Evolutionary conservation across 2,888 invertebrate genomes (phyloP).

Genomic region (Athrips mouffetella): DNA sequence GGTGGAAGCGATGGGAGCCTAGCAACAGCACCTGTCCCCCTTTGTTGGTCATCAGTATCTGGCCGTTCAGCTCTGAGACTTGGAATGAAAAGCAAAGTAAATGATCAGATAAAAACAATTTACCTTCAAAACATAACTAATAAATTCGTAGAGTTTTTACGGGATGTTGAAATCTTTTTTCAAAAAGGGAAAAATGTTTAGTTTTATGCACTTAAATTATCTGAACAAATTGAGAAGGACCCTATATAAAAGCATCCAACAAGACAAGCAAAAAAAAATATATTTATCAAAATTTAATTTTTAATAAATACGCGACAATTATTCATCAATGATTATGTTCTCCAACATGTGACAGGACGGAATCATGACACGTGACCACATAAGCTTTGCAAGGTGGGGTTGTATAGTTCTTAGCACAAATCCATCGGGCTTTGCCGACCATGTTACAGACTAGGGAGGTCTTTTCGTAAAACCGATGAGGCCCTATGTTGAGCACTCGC

Average conservation of each 20-base stretch:
- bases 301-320: not conserved
- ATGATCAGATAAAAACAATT: not conserved
- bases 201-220: too few relatives aligned
- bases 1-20: slow-evolving; percentile 44
- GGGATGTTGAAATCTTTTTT: too few relatives aligned
- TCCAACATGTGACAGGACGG: slow-evolving; percentile 2
- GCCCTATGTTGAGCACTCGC: slow-evolving; percentile 19
- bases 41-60: slow-evolving; percentile 41
- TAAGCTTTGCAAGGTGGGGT: slow-evolving; percentile 17
- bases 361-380: slow-evolving; percentile 14
- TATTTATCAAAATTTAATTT: too few relatives aligned
- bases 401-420: slow-evolving; percentile 18
- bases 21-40: slow-evolving; percentile 48
- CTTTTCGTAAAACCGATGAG: slow-evolving; percentile 15
- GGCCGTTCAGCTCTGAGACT: slow-evolving; percentile 24
- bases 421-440: slow-evolving; percentile 6
- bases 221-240: too few relatives aligned
- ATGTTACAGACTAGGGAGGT: not conserved
- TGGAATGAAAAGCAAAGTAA: not conserved
- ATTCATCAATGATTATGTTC: slow-evolving; percentile 22
- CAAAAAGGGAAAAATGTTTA: too few relatives aligned
- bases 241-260: too few relatives aligned
- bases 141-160: not conserved
- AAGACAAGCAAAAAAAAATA: not conserved
- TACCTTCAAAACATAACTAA: not conserved